Conservation (phyloP, 2,888 invertebrate species). For the Hyposoter didymator region DNA sequence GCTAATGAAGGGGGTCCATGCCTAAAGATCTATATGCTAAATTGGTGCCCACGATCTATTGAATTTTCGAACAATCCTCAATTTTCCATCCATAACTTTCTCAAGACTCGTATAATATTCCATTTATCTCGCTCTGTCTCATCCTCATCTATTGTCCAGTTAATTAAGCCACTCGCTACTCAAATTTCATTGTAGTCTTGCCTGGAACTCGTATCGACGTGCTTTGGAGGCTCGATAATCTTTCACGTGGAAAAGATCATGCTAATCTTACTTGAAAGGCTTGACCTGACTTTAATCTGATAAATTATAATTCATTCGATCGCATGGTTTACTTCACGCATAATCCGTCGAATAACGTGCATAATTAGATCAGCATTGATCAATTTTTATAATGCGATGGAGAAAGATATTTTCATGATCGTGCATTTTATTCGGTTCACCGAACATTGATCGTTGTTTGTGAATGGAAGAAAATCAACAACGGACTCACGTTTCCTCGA, state of each 20-base stretch:
- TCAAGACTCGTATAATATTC: constrained; percentile 25
- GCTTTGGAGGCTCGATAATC: neutral
- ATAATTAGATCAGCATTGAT: neutral
- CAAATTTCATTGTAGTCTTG: constrained; percentile 1
- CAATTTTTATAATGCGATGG: neutral
- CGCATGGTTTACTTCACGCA: neutral
- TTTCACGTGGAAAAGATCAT: neutral
- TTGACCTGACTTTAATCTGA: constrained; percentile 9
- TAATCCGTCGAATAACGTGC: neutral
- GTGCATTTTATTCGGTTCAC: neutral
- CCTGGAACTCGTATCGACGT: neutral
- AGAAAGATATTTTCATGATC: neutral
- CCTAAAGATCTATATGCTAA: constrained; percentile 54
- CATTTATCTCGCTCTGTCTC: constrained; percentile 16
- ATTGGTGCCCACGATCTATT: constrained; percentile 58
- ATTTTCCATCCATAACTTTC: constrained; percentile 41
- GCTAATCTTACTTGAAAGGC: constrained; percentile 16
- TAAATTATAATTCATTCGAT: constrained; percentile 18
- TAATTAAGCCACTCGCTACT: neutral
- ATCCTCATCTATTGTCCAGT: neutral
- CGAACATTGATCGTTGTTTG: too few relatives aligned
- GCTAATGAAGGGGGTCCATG: constrained; percentile 62
- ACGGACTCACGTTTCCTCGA: too few relatives aligned
- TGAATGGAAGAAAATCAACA: too few relatives aligned
- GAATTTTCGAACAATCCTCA: constrained; percentile 40